A percentile compares a stretch with the other conserved stretches of the same genome.
These are phyloP conservation scores for Pelecanoides urinatrix DNA, from an alignment of 2,113 vertebrate species.

Conservation along the genomic window DNA sequence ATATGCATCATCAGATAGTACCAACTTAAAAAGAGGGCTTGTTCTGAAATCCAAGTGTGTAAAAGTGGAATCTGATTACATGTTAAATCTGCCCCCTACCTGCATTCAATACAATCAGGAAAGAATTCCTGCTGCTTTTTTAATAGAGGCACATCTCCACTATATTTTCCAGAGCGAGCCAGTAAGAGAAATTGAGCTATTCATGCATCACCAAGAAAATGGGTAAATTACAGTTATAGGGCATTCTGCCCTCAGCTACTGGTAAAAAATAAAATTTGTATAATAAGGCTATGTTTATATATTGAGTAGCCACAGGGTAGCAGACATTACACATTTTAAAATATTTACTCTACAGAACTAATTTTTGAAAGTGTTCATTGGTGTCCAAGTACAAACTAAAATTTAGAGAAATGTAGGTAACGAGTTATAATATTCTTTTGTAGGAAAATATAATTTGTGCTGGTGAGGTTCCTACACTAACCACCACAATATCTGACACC, in stretches of 20 bases:
- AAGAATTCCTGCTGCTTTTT: conserved; percentile 4
- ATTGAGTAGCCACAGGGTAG: not conserved
- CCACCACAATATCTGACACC: not conserved
- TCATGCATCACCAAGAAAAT: not conserved
- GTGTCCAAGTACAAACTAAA: not conserved
- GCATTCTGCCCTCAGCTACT: not conserved
- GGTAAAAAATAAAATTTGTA: not conserved
- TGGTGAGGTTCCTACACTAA: not conserved
- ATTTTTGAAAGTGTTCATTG: not conserved
- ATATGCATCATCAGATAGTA: not conserved
- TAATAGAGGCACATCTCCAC: not conserved
- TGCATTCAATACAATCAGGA: not conserved
- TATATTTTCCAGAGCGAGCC: not conserved
- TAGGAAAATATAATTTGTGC: not conserved
- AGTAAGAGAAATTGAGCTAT: not conserved
- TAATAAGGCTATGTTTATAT: not conserved
- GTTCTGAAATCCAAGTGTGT: not conserved
- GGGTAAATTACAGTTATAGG: not conserved
- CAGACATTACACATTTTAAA: not conserved
- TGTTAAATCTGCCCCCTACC: not conserved
- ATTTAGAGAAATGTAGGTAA: not conserved
- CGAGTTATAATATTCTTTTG: not conserved
- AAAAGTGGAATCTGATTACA: not conserved
- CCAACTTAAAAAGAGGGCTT: not conserved
- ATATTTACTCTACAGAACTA: not conserved